A percentile compares a stretch with the other conserved stretches of the same genome.
Conservation (phyloP, 2,797 vertebrate species). For the Gymnocypris eckloni region DNA sequence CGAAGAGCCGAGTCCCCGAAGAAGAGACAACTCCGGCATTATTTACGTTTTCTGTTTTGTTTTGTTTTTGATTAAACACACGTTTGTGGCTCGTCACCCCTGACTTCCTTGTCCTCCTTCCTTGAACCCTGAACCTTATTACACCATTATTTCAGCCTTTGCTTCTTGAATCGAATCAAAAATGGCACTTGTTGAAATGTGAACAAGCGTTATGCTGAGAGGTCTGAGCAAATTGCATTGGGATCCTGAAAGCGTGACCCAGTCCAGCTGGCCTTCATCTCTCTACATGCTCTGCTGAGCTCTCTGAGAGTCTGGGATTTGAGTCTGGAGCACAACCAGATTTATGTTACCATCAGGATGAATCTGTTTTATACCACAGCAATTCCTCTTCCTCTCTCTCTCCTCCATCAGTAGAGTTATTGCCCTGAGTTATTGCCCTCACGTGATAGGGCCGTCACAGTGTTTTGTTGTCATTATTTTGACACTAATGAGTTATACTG, state of each 20-base stretch:
- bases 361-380: background rate
- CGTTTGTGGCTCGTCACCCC: too few species aligned
- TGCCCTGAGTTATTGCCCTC: background rate
- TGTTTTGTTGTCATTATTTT: slow-evolving; percentile 4
- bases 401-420: background rate
- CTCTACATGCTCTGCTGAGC: slow-evolving; percentile 17
- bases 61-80: too few species aligned
- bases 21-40: too few species aligned
- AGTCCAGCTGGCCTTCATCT: slow-evolving; percentile 7
- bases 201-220: background rate
- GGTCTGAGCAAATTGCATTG: slow-evolving; percentile 9
- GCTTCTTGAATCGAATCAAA: background rate
- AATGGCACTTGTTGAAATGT: background rate
- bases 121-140: too few species aligned
- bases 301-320: background rate
- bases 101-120: too few species aligned
- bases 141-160: slow-evolving; percentile 2
- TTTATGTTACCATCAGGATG: slow-evolving; percentile 2
- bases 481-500: slow-evolving; percentile 27
- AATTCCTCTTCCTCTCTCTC: background rate
- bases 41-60: too few species aligned
- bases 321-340: background rate
- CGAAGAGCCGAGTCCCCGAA: too few species aligned
- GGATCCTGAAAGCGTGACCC: background rate
- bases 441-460: background rate